Conservation (phyloP, 2,888 invertebrate species). For the Conops quadrifasciatus region DNA sequence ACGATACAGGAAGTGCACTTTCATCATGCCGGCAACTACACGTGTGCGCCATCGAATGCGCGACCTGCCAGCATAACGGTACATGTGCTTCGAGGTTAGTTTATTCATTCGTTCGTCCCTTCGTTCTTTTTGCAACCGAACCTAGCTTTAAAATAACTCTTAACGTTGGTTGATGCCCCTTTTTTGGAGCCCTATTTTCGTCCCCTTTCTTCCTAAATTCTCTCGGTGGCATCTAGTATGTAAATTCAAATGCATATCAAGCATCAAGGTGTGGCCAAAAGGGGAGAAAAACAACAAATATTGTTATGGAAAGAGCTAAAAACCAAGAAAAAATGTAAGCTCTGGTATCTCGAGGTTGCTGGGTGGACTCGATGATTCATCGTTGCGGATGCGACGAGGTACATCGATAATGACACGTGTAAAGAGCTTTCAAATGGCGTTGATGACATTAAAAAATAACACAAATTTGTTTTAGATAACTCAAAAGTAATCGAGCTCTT, state of each 20-base stretch:
- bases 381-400: neutral
- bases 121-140: no score
- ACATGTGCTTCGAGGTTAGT: conserved; percentile 76
- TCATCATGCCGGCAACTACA: conserved; percentile 81
- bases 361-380: neutral
- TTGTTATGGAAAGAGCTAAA: neutral
- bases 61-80: conserved; percentile 78
- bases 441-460: neutral
- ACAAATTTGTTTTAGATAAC: conserved; percentile 6
- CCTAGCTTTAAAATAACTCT: no score
- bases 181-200: conserved; percentile 5
- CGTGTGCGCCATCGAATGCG: conserved; percentile 82
- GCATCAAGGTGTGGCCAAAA: neutral
- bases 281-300: neutral
- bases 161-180: neutral
- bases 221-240: neutral
- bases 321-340: neutral
- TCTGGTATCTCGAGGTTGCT: neutral
- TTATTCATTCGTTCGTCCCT: no score
- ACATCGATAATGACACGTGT: neutral
- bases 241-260: conserved; percentile 1
- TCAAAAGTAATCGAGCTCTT: no score
- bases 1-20: conserved; percentile 72
- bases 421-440: neutral
- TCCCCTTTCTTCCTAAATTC: neutral